Evolutionary conservation across 23 tunicate genomes (phyloP), one percentile per base, ranked within the genome.

Genomic region (Oikopleura dioica): DNA sequence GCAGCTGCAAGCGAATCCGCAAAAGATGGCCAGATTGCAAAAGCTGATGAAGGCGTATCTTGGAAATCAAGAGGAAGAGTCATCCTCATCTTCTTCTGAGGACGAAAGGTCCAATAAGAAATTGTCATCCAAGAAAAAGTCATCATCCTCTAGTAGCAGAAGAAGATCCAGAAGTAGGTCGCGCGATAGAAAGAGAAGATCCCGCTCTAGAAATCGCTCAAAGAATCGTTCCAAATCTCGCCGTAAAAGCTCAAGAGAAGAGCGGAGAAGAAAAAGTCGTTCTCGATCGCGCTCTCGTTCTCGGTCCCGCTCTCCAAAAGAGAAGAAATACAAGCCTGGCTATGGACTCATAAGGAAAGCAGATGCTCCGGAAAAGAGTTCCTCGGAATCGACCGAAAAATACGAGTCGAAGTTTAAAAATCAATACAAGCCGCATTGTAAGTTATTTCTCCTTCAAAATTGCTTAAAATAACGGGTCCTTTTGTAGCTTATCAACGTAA

Each of bases 361-460:
- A 31, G 72, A 31, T 21, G 55, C 55, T 9, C 9, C 55, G 16
- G 55, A 44, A 9, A 63, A 63, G 33, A 2, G 5, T 2, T 2
- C 33, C 29, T 24, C 30, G 72, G 5, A 63, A 2, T 2, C 29
- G 26, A 31, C 16, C 72, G 72, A 63, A 63, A 63, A 63, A 63
- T 63, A 63, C 33, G 72, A 63, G 26, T 63, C 72, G 33, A 63
- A 63, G 33, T 63, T 63, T 63, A 63, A 24, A 63, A 12, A 63
- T 28, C 16, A 63, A 21, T 21, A 21, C 55, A 21, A 9, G 9
- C 55, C 55, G 21, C 55, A 44, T 21, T 9, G 55, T 44, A 44
- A 9, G 55, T 44, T 44, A 44, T 44, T n/a, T n/a, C n/a, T n/a
- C n/a, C n/a, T n/a, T n/a, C n/a, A n/a, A n/a, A n/a, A n/a, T n/a